Conservation (phyloP, 1,140 invertebrate species). For the Euwallacea similis region DNA sequence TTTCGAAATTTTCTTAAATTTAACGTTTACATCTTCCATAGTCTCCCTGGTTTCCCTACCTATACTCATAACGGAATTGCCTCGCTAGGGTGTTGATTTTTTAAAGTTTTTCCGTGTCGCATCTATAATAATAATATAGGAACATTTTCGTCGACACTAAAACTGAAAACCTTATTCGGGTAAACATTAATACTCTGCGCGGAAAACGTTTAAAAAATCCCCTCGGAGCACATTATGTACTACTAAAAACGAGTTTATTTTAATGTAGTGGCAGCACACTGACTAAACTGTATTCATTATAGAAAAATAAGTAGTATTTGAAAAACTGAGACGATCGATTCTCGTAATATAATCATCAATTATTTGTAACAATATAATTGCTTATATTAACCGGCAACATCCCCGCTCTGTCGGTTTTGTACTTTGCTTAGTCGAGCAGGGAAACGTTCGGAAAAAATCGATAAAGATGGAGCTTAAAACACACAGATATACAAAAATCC, state of each 20-base stretch:
- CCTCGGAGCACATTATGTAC: neutral
- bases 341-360: constrained; percentile 15
- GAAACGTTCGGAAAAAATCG: neutral
- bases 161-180: constrained; percentile 9
- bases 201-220: constrained; percentile 7
- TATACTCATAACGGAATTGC: neutral
- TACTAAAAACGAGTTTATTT: neutral
- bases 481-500: constrained; percentile 33
- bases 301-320: constrained; percentile 25
- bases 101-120: constrained; percentile 2
- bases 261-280: constrained; percentile 11
- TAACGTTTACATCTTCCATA: constrained; percentile 7
- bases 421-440: neutral
- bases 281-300: constrained; percentile 15
- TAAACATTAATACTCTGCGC: constrained; percentile 12
- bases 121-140: constrained; percentile 13
- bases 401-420: neutral
- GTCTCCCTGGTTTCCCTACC: constrained; percentile 15
- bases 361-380: constrained; percentile 30
- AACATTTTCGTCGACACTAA: constrained; percentile 5
- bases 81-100: neutral
- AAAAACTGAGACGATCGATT: constrained; percentile 8
- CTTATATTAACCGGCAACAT: constrained; percentile 12
- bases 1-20: constrained; percentile 14
- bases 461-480: constrained; percentile 1